Conservation (phyloP, 2,888 invertebrate genomes). For the Mimas tiliae region DNA sequence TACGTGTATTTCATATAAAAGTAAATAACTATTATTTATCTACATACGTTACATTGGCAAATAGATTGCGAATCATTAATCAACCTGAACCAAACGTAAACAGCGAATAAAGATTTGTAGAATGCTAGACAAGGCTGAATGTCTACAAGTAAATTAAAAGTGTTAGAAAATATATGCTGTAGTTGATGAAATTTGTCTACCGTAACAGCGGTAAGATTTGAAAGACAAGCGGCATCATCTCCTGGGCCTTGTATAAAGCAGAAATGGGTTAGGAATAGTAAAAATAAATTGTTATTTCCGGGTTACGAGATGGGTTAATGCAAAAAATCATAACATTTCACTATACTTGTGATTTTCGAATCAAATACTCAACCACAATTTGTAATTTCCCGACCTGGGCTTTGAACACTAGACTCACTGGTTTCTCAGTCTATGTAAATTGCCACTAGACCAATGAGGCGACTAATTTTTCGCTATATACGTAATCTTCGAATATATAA, state of each 20-base stretch:
- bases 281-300: neutral
- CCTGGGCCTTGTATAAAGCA: neutral
- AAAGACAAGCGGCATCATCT: constrained; percentile 4
- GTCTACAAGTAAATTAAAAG: constrained; percentile 2
- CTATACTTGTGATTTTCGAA: no score
- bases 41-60: neutral
- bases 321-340: neutral
- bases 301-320: neutral
- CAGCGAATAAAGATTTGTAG: constrained; percentile 20
- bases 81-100: constrained; percentile 13
- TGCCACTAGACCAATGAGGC: no score
- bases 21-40: neutral
- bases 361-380: no score
- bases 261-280: neutral
- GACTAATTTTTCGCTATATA: no score
- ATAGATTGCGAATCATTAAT: neutral
- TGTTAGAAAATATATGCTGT: constrained; percentile 2
- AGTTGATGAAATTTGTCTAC: constrained; percentile 15
- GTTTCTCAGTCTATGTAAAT: no score
- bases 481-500: no score
- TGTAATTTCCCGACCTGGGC: no score
- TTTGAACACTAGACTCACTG: no score
- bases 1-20: neutral
- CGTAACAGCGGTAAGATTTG: neutral
- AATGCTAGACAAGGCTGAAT: constrained; percentile 19